phyloP scores from a whole-genome alignment of 23 tunicate species.

The Oikopleura albicans region DNA sequence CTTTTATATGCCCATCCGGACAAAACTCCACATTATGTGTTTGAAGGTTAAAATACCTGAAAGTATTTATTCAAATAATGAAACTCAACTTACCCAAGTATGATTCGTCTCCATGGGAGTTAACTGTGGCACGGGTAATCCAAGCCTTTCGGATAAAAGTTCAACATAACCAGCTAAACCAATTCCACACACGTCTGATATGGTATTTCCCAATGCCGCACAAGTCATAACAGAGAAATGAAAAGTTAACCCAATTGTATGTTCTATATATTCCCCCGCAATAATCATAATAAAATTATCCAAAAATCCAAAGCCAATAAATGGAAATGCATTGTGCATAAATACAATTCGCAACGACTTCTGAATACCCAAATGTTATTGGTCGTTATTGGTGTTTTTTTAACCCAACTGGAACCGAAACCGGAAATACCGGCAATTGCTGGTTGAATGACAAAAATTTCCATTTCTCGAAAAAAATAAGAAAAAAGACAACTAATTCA shows the following conservation, averaged over 20 bases:
- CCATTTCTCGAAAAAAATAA: too few species aligned
- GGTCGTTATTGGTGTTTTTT: too few species aligned
- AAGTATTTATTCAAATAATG: too few species aligned
- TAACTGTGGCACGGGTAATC: neutral
- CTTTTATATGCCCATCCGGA: too few species aligned
- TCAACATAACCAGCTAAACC: constrained; percentile 11
- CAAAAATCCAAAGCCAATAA: neutral
- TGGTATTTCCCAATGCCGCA: constrained; percentile 7
- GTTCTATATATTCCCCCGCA: neutral
- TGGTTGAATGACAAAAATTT: too few species aligned
- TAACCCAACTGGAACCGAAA: too few species aligned
- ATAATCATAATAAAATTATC: constrained; percentile 7
- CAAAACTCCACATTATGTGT: neutral
- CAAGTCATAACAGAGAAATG: constrained; percentile 3
- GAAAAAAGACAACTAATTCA: too few species aligned
- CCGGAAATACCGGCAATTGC: too few species aligned
- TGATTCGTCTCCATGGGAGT: neutral
- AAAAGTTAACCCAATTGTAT: neutral
- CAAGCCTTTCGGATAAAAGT: neutral
- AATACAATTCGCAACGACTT: neutral
- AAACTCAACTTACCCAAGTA: neutral
- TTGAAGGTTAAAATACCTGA: neutral
- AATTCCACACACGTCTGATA: neutral
- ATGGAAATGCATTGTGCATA: neutral
- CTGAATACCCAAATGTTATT: neutral